These are phyloP conservation scores for Ectropis crepuscularia DNA, from an alignment of 2,888 invertebrate genomes.

Conservation along the genomic window DNA sequence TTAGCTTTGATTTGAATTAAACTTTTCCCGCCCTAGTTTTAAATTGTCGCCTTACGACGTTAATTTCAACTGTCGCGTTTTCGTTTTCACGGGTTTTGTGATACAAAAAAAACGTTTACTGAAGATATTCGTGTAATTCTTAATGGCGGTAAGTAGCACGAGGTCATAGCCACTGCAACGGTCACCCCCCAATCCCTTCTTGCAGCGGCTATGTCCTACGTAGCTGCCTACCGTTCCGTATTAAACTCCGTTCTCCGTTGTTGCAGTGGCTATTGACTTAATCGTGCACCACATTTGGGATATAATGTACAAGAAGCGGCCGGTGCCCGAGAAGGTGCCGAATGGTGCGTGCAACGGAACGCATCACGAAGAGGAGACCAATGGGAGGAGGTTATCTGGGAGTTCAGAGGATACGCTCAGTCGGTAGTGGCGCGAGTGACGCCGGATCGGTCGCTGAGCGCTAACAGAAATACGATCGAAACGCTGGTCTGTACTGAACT, in stretches of 20 bases:
- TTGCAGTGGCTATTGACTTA: constrained; percentile 99
- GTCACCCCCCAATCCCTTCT: constrained; percentile 53
- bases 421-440: constrained; percentile 60
- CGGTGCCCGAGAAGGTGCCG: constrained; percentile 52
- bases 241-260: constrained; percentile 82
- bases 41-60: no score
- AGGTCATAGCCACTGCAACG: constrained; percentile 84
- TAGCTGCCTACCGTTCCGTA: constrained; percentile 63
- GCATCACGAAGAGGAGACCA: constrained; percentile 64
- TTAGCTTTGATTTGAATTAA: no score
- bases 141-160: constrained; percentile 60
- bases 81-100: no score
- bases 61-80: no score
- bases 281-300: constrained; percentile 99
- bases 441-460: no score
- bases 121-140: background rate
- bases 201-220: constrained; percentile 85
- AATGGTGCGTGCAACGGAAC: constrained; percentile 72
- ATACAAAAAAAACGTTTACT: no score
- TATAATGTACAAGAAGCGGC: constrained; percentile 88
- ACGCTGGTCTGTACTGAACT: background rate
- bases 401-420: constrained; percentile 81
- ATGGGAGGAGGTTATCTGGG: constrained; percentile 71
- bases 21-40: no score
- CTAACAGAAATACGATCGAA: background rate